Evolutionary conservation across 2,888 invertebrate species (phyloP).

Genomic region (Calliphora vomitoria): DNA sequence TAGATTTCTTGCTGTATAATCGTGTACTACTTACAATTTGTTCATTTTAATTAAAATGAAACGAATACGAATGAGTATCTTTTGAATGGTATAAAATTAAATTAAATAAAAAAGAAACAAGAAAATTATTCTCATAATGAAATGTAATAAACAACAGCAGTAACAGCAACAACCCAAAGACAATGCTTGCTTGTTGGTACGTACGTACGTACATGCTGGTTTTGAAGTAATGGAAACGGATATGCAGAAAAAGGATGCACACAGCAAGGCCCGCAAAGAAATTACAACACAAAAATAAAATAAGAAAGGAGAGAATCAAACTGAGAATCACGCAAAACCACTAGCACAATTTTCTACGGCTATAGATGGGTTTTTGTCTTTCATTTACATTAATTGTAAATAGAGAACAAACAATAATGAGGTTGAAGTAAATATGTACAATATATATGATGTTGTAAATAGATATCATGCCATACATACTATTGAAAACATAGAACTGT

Average conservation of each 20-base stretch:
- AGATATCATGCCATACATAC: not conserved
- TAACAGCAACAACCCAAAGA: slow-evolving; percentile 16
- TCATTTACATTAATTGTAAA: slow-evolving; percentile 31
- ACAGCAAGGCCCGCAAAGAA: not conserved
- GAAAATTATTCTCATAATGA: slow-evolving; percentile 47
- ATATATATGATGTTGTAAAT: slow-evolving; percentile 17
- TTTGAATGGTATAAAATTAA: slow-evolving; percentile 35
- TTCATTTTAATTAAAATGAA: slow-evolving; percentile 51
- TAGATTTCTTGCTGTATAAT: slow-evolving; percentile 1
- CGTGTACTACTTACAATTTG: slow-evolving; percentile 39
- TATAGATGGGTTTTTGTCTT: not conserved
- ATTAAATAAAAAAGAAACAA: slow-evolving; percentile 42
- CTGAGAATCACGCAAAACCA: slow-evolving; percentile 2
- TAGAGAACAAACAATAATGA: not conserved
- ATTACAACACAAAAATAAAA: too few relatives aligned
- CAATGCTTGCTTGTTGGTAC: slow-evolving; percentile 1
- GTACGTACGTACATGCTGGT: not conserved
- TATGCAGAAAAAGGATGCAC: slow-evolving; percentile 55
- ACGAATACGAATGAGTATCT: slow-evolving; percentile 25
- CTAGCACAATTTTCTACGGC: slow-evolving; percentile 26
- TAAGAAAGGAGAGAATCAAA: not conserved
- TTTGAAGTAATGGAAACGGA: slow-evolving; percentile 53
- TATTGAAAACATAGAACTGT: slow-evolving; percentile 10
- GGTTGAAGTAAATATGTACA: not conserved
- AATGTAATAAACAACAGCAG: slow-evolving; percentile 52